Evolutionary conservation across 2,113 vertebrate genomes (phyloP).

Genomic region (Cephalopterus ornatus): DNA sequence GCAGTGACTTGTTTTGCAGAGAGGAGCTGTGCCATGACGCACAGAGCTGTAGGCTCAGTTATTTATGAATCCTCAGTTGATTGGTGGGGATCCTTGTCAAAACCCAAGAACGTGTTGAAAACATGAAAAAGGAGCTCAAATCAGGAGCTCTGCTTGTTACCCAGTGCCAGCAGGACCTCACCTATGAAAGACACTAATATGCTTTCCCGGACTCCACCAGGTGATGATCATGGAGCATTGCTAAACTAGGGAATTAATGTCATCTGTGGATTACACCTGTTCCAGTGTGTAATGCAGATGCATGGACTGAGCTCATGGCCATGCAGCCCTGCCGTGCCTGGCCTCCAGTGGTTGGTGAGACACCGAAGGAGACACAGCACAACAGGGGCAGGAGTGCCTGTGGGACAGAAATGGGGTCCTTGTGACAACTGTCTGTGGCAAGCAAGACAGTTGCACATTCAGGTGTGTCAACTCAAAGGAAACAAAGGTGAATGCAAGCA

Average conservation of each 20-base stretch:
- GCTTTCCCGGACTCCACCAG: not conserved
- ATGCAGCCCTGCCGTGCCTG: not conserved
- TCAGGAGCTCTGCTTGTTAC: not conserved
- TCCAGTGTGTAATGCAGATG: not conserved
- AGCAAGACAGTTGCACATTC: not conserved
- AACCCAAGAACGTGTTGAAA: not conserved
- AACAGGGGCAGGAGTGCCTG: not conserved
- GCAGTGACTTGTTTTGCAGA: not conserved
- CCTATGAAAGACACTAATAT: not conserved
- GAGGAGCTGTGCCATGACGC: not conserved
- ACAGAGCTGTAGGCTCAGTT: not conserved
- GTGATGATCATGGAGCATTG: not conserved
- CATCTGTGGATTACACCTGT: not conserved
- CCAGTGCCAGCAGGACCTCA: not conserved
- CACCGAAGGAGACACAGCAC: not conserved
- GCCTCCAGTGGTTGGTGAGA: fast-evolving
- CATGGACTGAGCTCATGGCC: not conserved
- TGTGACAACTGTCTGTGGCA: not conserved
- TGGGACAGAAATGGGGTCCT: not conserved
- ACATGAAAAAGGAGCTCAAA: not conserved
- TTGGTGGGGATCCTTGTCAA: not conserved
- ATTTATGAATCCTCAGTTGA: not conserved
- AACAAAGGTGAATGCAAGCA: not conserved
- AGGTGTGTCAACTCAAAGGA: not conserved
- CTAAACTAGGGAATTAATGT: not conserved